Conservation (phyloP, 2,888 invertebrate species). For the Caradrina clavipalpis region DNA sequence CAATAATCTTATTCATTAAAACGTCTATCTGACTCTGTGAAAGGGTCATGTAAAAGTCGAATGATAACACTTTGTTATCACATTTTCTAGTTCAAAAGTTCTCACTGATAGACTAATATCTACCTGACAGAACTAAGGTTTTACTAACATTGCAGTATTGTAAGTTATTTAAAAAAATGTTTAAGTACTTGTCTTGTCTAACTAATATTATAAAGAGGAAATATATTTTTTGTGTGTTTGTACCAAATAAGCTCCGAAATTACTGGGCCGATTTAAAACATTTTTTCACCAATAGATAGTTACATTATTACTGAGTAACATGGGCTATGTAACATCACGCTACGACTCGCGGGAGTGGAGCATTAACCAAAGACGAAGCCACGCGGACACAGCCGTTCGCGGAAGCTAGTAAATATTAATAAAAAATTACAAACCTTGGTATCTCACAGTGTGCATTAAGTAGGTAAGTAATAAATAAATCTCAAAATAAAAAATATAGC, state of each 20-base stretch:
- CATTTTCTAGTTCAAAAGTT: conserved; percentile 44
- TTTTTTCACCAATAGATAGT: too few species aligned
- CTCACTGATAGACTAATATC: background rate
- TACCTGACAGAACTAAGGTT: background rate
- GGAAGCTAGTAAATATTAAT: too few species aligned
- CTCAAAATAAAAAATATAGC: background rate
- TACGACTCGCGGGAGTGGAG: too few species aligned
- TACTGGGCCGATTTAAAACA: too few species aligned
- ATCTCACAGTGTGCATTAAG: background rate
- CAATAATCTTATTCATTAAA: background rate
- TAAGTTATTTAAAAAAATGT: background rate
- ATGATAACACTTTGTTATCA: conserved; percentile 28
- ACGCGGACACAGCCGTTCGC: too few species aligned
- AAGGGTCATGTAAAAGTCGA: conserved; percentile 49
- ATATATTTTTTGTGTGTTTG: too few species aligned
- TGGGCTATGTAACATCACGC: too few species aligned
- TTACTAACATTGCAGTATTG: background rate
- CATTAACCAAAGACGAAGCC: too few species aligned
- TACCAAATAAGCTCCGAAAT: too few species aligned
- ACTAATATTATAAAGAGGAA: too few species aligned
- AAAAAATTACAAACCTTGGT: background rate
- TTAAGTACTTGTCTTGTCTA: too few species aligned
- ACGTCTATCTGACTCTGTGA: conserved; percentile 5
- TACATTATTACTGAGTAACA: too few species aligned
- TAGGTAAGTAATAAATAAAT: background rate